phyloP scores from a whole-genome alignment of 1,140 invertebrate species.

The Bombus cullumanus region DNA sequence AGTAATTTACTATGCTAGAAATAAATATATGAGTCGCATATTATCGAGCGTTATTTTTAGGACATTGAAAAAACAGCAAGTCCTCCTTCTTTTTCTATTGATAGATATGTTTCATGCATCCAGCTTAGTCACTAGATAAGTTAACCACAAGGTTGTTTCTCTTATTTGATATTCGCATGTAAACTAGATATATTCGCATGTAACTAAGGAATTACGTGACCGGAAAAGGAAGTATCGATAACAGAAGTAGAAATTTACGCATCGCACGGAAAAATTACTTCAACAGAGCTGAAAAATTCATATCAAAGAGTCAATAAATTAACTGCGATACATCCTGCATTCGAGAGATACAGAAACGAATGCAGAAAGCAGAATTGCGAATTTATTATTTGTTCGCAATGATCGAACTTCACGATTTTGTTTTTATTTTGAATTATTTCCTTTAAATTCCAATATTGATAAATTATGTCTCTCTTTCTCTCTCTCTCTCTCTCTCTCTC shows the following conservation, averaged over 20 bases:
- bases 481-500: no score
- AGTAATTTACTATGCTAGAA: background rate
- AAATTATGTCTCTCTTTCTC: background rate
- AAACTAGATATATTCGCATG: background rate
- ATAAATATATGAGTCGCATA: background rate
- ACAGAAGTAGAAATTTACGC: conserved; percentile 11
- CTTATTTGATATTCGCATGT: conserved; percentile 13
- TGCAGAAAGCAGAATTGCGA: background rate
- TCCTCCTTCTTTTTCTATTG: no score
- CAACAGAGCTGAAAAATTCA: background rate
- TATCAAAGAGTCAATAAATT: background rate
- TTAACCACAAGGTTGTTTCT: background rate
- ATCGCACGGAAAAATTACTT: background rate
- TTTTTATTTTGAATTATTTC: background rate
- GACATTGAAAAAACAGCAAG: background rate
- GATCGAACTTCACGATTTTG: background rate
- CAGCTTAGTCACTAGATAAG: background rate
- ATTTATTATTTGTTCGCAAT: background rate
- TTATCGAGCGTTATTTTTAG: background rate
- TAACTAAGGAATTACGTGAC: conserved; percentile 10
- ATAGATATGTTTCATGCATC: background rate
- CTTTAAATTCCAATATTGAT: no score
- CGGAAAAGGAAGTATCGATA: conserved; percentile 33
- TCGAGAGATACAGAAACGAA: background rate
- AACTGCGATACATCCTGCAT: background rate